Evolutionary conservation across 2,113 vertebrate species (phyloP).

Genomic region (Bostrychus sinensis): DNA sequence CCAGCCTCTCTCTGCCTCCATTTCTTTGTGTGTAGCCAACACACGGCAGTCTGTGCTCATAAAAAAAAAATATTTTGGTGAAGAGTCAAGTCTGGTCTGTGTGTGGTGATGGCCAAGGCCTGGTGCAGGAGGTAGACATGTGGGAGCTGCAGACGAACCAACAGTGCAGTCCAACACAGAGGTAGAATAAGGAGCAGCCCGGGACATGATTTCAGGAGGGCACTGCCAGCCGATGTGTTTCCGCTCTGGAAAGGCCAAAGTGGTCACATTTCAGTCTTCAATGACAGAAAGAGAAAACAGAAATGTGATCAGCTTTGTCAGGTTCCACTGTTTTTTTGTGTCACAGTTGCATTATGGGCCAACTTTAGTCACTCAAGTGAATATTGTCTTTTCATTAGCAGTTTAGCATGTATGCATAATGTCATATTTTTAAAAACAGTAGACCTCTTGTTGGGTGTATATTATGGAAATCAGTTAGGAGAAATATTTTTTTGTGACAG

Average conservation of each 20-base stretch:
- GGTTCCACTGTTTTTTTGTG: conserved; percentile 7
- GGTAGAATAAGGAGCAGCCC: background rate
- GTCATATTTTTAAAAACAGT: background rate
- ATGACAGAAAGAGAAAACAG: conserved; percentile 24
- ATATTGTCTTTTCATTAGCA: too few relatives aligned
- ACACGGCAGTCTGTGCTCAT: conserved; percentile 34
- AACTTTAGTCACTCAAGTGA: background rate
- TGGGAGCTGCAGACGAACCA: background rate
- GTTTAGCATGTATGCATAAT: too few relatives aligned
- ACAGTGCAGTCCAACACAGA: background rate
- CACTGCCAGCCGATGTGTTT: conserved; percentile 14
- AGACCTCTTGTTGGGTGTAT: background rate
- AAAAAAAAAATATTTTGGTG: conserved; percentile 12
- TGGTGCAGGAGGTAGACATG: conserved; percentile 12
- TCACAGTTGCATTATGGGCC: background rate
- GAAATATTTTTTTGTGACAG: too few relatives aligned
- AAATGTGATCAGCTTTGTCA: conserved; percentile 10
- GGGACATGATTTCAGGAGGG: conserved; percentile 12
- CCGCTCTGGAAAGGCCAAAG: conserved; percentile 7
- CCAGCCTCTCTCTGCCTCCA: too few relatives aligned
- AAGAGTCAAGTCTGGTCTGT: conserved; percentile 12
- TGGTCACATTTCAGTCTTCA: conserved; percentile 13
- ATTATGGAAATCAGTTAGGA: too few relatives aligned
- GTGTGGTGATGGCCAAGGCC: conserved; percentile 6
- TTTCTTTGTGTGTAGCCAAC: conserved; percentile 35